These are phyloP conservation scores for Malurus cyaneus DNA, from an alignment of 2,113 vertebrate species.

Conservation along the genomic window DNA sequence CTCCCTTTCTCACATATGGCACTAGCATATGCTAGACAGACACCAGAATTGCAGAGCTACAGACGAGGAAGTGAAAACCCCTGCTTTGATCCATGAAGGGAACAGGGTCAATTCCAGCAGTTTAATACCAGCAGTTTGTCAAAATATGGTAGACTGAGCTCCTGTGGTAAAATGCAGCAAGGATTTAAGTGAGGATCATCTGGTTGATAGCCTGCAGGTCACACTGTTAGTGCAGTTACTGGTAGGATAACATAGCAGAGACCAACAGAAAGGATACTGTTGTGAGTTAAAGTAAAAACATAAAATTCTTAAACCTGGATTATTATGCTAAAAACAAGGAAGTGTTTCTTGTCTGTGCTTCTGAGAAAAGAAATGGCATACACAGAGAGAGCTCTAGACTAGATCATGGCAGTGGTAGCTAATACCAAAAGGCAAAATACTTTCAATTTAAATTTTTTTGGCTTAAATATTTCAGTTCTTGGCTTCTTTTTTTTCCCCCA, in stretches of 20 bases:
- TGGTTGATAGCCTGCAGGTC: neutral
- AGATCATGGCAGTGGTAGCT: neutral
- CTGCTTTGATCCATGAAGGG: neutral
- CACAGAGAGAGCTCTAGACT: neutral
- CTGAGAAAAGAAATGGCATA: neutral
- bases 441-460: neutral
- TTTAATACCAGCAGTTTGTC: neutral
- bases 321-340: neutral
- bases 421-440: neutral
- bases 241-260: neutral
- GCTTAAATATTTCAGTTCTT: neutral
- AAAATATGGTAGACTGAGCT: neutral
- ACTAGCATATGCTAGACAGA: conserved; percentile 44
- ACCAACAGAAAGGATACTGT: neutral
- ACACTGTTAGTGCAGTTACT: neutral
- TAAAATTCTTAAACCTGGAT: neutral
- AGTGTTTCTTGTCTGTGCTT: neutral
- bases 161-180: neutral
- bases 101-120: conserved; percentile 8
- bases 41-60: neutral
- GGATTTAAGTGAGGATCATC: neutral
- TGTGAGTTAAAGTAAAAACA: neutral
- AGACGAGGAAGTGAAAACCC: neutral
- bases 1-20: conserved; percentile 38
- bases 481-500: neutral